These are phyloP conservation scores for Acanthaster planci DNA, from an alignment of 35 echinoderm and acorn worm genomes.

Conservation along the genomic window DNA sequence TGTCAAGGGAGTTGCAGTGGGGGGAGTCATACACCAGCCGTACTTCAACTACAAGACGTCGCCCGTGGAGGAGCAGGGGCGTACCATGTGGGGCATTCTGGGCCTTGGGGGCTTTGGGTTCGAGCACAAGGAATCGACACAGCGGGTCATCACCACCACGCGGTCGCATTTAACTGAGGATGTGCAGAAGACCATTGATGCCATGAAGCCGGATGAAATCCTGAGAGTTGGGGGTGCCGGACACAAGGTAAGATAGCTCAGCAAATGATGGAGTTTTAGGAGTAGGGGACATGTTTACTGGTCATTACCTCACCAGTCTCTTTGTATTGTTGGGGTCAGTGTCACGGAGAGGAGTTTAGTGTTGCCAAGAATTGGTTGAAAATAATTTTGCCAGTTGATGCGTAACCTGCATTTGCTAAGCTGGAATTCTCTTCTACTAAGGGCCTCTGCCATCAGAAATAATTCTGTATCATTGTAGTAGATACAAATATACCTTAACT, in stretches of 20 bases:
- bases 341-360: no score
- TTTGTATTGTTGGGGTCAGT: no score
- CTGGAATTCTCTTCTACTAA: no score
- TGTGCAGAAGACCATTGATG: constrained; percentile 89
- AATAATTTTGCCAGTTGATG: no score
- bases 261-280: no score
- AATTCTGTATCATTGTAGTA: no score
- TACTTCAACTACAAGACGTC: constrained; percentile 90
- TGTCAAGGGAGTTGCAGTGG: constrained; percentile 84
- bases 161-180: constrained; percentile 82
- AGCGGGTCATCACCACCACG: constrained; percentile 90
- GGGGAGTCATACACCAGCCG: constrained; percentile 94
- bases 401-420: no score
- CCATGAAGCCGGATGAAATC: constrained; percentile 87
- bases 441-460: no score
- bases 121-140: constrained; percentile 59
- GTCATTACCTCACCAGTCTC: no score
- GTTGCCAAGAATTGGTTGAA: no score
- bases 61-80: constrained; percentile 42
- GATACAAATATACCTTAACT: no score
- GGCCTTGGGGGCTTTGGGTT: constrained; percentile 86
- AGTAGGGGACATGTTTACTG: no score
- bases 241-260: constrained; percentile 71
- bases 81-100: constrained; percentile 97
- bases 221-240: constrained; percentile 90